Evolutionary conservation across 2,797 vertebrate species (phyloP).

Genomic region (Kryptolebias ocellatus): DNA sequence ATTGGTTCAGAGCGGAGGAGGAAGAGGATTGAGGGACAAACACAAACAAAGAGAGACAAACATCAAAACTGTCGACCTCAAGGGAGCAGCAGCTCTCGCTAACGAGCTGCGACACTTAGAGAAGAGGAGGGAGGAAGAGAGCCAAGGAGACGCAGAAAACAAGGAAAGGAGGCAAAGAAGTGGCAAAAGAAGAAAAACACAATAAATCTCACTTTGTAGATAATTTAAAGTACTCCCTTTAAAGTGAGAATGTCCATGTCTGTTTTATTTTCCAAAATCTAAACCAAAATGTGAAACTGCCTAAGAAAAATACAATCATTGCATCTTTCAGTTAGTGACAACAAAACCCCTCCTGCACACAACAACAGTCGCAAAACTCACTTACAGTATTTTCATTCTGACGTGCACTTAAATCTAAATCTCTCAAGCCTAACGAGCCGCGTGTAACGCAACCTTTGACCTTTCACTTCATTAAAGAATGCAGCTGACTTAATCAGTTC

Average conservation of each 20-base stretch:
- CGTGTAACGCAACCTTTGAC: not conserved
- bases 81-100: slow-evolving; percentile 68
- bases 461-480: slow-evolving; percentile 1
- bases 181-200: not conserved
- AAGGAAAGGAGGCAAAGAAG: not conserved
- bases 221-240: no score
- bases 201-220: no score
- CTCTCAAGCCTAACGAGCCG: not conserved
- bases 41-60: slow-evolving; percentile 79
- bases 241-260: no score
- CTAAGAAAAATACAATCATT: not conserved
- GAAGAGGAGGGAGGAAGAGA: slow-evolving; percentile 9
- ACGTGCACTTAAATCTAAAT: not conserved
- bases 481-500: not conserved
- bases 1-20: slow-evolving; percentile 66
- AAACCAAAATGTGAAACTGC: not conserved
- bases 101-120: slow-evolving; percentile 73
- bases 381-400: not conserved
- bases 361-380: not conserved
- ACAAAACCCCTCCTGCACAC: not conserved
- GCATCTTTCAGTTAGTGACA: not conserved
- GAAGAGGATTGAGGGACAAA: slow-evolving; percentile 73
- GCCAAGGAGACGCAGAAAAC: not conserved
- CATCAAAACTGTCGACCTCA: slow-evolving; percentile 77
- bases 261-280: not conserved